A percentile compares a stretch with the other conserved stretches of the same genome.
Evolutionary conservation across 2,797 vertebrate species (phyloP).

Genomic region (Hypotaenidia okinawae): DNA sequence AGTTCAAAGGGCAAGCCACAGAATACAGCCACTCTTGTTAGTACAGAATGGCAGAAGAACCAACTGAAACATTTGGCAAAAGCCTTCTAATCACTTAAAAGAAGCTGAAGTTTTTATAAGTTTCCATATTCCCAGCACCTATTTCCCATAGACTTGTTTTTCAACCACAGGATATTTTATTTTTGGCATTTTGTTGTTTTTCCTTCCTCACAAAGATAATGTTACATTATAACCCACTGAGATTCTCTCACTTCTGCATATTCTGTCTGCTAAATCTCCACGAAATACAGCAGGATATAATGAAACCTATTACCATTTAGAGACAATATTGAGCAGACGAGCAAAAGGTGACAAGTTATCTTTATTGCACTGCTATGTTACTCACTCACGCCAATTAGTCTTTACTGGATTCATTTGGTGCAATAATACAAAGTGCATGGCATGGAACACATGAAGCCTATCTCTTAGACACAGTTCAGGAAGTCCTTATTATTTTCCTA

Average conservation of each 20-base stretch:
- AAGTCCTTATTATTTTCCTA: slow-evolving; percentile 67
- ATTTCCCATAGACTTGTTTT: neutral
- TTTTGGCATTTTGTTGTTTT: neutral
- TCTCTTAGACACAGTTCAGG: slow-evolving; percentile 54
- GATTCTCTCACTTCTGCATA: slow-evolving; percentile 15
- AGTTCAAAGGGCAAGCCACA: neutral
- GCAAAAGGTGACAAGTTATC: slow-evolving; percentile 56
- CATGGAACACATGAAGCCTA: slow-evolving; percentile 20
- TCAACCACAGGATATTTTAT: neutral
- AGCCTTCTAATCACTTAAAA: neutral
- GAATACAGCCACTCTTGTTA: neutral
- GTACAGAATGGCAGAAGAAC: neutral
- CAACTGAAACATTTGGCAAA: neutral
- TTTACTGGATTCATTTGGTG: slow-evolving; percentile 50
- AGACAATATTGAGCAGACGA: slow-evolving; percentile 45
- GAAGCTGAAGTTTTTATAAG: neutral
- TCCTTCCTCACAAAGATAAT: neutral
- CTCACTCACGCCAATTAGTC: slow-evolving; percentile 57
- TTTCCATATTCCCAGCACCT: neutral
- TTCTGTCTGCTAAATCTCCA: slow-evolving; percentile 33
- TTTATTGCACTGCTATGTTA: slow-evolving; percentile 58
- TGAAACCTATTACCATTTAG: slow-evolving; percentile 53
- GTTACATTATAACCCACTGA: neutral
- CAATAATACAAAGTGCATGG: slow-evolving; percentile 37
- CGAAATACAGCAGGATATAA: slow-evolving; percentile 43